These are phyloP conservation scores for Aphyosemion australe DNA, from an alignment of 2,113 vertebrate genomes.

Conservation along the genomic window DNA sequence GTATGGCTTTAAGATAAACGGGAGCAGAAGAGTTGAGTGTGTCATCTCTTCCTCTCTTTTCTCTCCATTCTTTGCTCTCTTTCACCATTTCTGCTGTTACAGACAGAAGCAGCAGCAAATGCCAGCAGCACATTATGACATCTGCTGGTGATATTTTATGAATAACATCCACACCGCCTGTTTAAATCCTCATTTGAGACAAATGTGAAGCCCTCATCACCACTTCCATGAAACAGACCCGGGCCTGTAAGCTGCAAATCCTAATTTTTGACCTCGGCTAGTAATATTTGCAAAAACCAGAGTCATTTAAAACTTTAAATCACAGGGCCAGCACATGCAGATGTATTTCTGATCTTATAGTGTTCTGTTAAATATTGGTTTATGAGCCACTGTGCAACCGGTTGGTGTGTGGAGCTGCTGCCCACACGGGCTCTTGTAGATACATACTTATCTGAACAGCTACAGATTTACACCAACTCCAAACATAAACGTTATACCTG, in stretches of 20 bases:
- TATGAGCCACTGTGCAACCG: slow-evolving; percentile 65
- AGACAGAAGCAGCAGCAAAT: slow-evolving; percentile 73
- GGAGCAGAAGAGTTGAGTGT: slow-evolving; percentile 20
- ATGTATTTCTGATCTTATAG: slow-evolving; percentile 74
- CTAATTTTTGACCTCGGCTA: slow-evolving; percentile 71
- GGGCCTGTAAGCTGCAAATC: slow-evolving; percentile 67
- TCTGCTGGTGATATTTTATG: slow-evolving; percentile 76
- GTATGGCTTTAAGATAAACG: slow-evolving; percentile 14
- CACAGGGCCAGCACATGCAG: slow-evolving; percentile 74
- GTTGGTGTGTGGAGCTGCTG: slow-evolving; percentile 66
- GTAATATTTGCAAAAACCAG: slow-evolving; percentile 75
- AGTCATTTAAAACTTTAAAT: slow-evolving; percentile 79
- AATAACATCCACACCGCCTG: slow-evolving; percentile 68
- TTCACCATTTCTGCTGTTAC: slow-evolving; percentile 55
- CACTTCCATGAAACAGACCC: slow-evolving; percentile 64
- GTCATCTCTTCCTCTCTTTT: slow-evolving; percentile 11
- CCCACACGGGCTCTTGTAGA: neutral
- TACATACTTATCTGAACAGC: neutral
- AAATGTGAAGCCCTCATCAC: slow-evolving; percentile 68
- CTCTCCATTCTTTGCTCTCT: slow-evolving; percentile 7
- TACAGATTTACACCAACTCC: neutral
- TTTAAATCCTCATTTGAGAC: slow-evolving; percentile 66
- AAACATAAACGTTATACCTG: too few species aligned
- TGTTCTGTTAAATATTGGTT: slow-evolving; percentile 80
- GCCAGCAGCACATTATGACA: slow-evolving; percentile 74